phyloP scores from a whole-genome alignment of 2,888 invertebrate species.

The Tethea ocularis region DNA sequence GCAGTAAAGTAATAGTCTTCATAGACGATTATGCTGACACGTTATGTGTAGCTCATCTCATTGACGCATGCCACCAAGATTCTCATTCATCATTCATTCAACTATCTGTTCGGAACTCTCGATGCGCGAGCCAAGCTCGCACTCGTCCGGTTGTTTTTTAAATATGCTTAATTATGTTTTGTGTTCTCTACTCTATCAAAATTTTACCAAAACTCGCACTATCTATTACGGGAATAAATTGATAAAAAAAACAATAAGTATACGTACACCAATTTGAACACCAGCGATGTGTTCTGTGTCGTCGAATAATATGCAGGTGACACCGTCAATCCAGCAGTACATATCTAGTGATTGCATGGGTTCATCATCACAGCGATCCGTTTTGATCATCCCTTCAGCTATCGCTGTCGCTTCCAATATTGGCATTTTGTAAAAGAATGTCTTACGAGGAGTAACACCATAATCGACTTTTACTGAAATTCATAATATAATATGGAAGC shows the following conservation, averaged over 20 bases:
- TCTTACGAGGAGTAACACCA: conserved; percentile 15
- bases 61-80: no score
- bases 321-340: conserved; percentile 48
- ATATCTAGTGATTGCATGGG: conserved; percentile 41
- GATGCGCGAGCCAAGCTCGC: no score
- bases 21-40: no score
- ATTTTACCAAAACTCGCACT: no score
- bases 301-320: conserved; percentile 53
- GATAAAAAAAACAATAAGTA: background rate
- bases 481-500: no score
- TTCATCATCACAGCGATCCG: conserved; percentile 27
- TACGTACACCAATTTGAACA: conserved; percentile 60
- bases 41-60: no score
- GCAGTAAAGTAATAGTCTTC: no score
- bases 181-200: no score
- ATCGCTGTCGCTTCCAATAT: conserved; percentile 33
- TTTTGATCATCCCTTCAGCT: conserved; percentile 37
- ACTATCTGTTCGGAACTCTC: no score
- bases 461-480: conserved; percentile 12
- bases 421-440: conserved; percentile 50
- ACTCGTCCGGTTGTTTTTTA: background rate
- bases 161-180: no score
- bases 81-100: no score
- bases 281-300: conserved; percentile 50
- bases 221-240: no score